Percentiles rank a stretch among this genome's conserved stretches.
Evolutionary conservation across 2,888 invertebrate genomes (phyloP).

Genomic region (Pachydiplax longipennis): DNA sequence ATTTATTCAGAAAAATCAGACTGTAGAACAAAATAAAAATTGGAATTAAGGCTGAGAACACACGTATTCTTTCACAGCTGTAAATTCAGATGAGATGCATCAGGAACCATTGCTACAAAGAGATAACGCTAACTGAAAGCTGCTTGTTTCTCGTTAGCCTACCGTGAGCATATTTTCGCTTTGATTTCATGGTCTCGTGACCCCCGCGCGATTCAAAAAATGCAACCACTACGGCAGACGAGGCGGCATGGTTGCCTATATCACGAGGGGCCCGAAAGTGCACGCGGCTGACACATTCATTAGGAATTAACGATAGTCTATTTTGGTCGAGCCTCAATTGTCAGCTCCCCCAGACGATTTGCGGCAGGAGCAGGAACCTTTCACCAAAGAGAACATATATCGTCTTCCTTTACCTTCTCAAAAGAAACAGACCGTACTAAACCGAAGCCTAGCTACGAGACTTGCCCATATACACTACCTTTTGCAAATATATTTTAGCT

Average conservation of each 20-base stretch:
- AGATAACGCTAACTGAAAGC: too few species aligned
- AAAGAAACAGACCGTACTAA: not conserved
- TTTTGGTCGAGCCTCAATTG: slow-evolving; percentile 11
- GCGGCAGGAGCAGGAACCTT: not conserved
- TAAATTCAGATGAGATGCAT: too few species aligned
- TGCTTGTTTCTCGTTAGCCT: too few species aligned
- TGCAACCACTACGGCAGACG: not conserved
- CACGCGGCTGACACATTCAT: slow-evolving; percentile 1
- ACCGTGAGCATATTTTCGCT: too few species aligned
- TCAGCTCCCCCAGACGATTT: not conserved
- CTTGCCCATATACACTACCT: too few species aligned
- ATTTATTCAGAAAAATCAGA: not conserved
- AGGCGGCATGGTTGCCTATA: not conserved
- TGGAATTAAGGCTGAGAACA: not conserved
- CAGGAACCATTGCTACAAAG: too few species aligned
- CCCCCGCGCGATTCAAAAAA: not conserved
- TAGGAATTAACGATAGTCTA: slow-evolving; percentile 30
- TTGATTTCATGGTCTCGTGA: too few species aligned
- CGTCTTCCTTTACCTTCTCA: not conserved
- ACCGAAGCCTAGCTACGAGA: not conserved
- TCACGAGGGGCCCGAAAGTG: not conserved
- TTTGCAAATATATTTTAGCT: too few species aligned
- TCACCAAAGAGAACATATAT: not conserved
- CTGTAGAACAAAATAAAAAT: not conserved
- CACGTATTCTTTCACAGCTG: too few species aligned